Base-by-base conservation (phyloP, 2,113 vertebrate species). In the Oreotrochilus melanogaster region DNA sequence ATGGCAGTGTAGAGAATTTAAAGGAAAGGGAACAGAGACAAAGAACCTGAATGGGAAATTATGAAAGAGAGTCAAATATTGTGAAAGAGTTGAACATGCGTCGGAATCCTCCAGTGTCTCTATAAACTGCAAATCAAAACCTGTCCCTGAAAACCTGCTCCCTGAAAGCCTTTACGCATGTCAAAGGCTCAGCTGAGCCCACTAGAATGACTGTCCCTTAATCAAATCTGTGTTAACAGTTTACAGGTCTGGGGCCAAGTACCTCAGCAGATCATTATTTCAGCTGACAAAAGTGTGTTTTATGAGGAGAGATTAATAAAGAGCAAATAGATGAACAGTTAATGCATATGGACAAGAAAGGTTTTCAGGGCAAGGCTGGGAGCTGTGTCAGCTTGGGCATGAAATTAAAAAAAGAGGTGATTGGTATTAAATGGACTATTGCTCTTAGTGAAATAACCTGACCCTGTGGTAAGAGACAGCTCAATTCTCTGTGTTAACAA, bases 221-320 rank as follows among this genome's bases (percentile, higher is more conserved):
- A 81, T 91, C 33, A 94, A 89, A 86, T 89, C 69, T 54, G 28
- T 65, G 31, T 78, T 88, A 86, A 64, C 60, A 86, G 62, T 92
- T 91, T 94, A 43, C 85, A 84, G 64, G 50, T 86, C 74, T 65
- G 43, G 58, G 56, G 37, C 37, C 71, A 90, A 10, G 31, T 53
- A 70, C 51, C 64, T 83, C 54, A 78, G 47, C 58, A 83, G 64
- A 48, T 71, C 27, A 27, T 42, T 89, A 83, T 83, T 94, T 93
- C 30, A 56, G 45, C 62, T 80, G 69, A 84, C 47, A 86, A 80
- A 92, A 76, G 66, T 78, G 2, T 58, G 23, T 65, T 76, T 92
- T 88, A 73, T 18, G 23, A 88, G 47, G 30, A 80, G 37, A 83
- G 89, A 78, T 83, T 83, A 92, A 73, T 76, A 70, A 91, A 86